Conservation (phyloP, 2,888 invertebrate species). For the Erebia ligea region DNA sequence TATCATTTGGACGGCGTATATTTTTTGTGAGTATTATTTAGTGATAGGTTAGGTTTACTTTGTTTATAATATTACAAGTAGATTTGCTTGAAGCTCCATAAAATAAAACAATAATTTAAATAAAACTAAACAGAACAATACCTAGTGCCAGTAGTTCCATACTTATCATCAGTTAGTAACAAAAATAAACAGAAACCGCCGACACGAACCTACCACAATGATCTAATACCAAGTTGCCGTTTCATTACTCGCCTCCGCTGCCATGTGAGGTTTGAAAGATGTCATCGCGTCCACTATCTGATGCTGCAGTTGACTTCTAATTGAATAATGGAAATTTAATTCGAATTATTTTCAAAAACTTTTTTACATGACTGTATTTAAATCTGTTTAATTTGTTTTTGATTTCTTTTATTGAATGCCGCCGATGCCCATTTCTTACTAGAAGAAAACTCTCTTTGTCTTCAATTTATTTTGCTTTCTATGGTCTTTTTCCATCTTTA, state of each 20-base stretch:
- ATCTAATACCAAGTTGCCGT: slow-evolving; percentile 52
- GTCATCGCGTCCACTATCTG: slow-evolving; percentile 38
- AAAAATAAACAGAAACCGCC: slow-evolving; percentile 26
- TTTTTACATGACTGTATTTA: slow-evolving; percentile 4
- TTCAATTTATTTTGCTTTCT: too few relatives aligned
- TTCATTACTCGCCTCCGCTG: slow-evolving; percentile 62
- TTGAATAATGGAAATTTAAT: slow-evolving; percentile 31
- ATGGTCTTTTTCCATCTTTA: too few relatives aligned
- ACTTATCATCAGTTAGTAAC: slow-evolving; percentile 19
- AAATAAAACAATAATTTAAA: neutral
- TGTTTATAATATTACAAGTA: too few relatives aligned
- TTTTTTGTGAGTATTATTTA: too few relatives aligned
- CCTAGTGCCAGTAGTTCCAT: neutral
- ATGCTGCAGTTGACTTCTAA: slow-evolving; percentile 24
- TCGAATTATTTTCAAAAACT: slow-evolving; percentile 9
- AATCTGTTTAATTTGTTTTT: neutral
- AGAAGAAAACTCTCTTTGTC: neutral
- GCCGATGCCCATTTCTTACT: neutral
- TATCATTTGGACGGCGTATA: too few relatives aligned
- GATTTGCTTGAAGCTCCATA: neutral
- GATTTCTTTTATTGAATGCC: neutral
- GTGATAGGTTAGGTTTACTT: too few relatives aligned
- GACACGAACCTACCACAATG: slow-evolving; percentile 37
- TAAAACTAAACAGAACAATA: neutral
- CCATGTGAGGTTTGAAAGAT: slow-evolving; percentile 32